Evolutionary conservation across 2,113 vertebrate genomes (phyloP).

Genomic region (Nipponia nippon): DNA sequence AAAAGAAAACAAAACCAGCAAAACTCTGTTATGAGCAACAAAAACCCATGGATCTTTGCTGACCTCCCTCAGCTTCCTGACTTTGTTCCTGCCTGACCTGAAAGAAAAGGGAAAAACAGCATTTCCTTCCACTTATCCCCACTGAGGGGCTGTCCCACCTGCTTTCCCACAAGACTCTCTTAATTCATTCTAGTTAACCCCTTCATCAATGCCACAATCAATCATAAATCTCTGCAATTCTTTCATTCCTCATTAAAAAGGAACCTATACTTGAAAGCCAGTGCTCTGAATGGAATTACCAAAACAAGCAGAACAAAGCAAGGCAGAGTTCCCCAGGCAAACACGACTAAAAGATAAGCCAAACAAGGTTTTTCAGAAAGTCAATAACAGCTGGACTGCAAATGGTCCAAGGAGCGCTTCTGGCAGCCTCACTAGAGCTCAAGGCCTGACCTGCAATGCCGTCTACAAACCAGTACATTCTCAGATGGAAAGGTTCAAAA

Average conservation of each 20-base stretch:
- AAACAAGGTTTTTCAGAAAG: neutral
- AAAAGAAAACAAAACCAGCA: neutral
- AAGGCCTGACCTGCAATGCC: neutral
- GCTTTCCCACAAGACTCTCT: neutral
- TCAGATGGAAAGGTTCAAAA: neutral
- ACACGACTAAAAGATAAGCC: neutral
- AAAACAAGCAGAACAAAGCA: neutral
- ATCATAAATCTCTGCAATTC: neutral
- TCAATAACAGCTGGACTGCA: neutral
- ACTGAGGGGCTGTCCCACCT: neutral
- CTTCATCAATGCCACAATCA: neutral
- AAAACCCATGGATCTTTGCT: neutral
- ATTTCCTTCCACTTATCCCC: neutral
- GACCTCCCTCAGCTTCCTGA: constrained; percentile 6
- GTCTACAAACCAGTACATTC: neutral
- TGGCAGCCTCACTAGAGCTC: neutral
- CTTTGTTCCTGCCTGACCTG: neutral
- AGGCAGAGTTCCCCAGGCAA: neutral
- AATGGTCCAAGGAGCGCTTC: neutral
- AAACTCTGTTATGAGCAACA: neutral
- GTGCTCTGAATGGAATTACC: neutral
- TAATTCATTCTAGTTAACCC: neutral
- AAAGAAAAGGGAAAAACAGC: neutral
- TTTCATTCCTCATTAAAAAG: neutral
- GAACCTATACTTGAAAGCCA: neutral